Conservation (phyloP, 2,113 vertebrate genomes). For the Gopherus flavomarginatus region DNA sequence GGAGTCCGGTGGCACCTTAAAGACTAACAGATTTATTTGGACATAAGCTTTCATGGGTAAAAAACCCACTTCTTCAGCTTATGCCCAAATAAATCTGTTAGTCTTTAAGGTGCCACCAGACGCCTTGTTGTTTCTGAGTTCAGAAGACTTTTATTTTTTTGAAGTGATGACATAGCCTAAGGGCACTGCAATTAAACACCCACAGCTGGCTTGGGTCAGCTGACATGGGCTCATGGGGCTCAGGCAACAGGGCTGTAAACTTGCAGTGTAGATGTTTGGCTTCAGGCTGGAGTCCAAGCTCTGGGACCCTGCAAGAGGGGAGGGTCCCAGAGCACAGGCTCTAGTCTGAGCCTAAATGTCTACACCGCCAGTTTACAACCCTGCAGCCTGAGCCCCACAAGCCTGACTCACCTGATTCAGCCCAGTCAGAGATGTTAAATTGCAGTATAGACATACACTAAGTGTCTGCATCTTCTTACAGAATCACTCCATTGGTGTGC, state of each 20-base stretch:
- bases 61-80: too few relatives aligned
- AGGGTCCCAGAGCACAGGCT: background rate
- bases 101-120: too few relatives aligned
- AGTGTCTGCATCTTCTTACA: conserved; percentile 6
- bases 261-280: too few relatives aligned
- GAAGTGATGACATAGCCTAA: background rate
- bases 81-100: too few relatives aligned
- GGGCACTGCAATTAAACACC: background rate
- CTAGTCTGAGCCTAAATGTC: background rate
- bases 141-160: background rate
- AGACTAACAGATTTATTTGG: too few relatives aligned
- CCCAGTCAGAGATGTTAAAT: background rate
- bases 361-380: background rate
- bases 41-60: too few relatives aligned
- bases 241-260: too few relatives aligned
- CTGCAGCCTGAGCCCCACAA: background rate
- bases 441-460: background rate
- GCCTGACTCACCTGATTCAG: background rate
- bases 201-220: background rate
- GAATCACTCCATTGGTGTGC: background rate
- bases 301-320: background rate
- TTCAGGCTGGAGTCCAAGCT: background rate
- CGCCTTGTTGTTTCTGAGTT: background rate
- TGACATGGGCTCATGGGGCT: background rate
- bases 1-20: too few relatives aligned